phyloP scores from a whole-genome alignment of 2,797 vertebrate genomes.

The Rhincodon typus region DNA sequence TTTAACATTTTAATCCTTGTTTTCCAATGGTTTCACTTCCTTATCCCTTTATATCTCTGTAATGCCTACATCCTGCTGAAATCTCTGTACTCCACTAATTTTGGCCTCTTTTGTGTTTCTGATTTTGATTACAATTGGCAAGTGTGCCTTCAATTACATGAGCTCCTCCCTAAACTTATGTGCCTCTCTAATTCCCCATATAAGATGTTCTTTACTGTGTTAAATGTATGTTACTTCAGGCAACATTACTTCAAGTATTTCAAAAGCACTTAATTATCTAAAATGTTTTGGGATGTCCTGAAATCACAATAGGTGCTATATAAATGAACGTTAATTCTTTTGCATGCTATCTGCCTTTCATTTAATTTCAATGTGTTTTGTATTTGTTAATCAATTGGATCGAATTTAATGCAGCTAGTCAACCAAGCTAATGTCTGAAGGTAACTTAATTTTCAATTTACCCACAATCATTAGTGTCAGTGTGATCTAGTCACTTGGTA shows the following conservation, averaged over 20 bases:
- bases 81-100: neutral
- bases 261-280: neutral
- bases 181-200: neutral
- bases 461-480: neutral
- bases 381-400: constrained; percentile 16
- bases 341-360: neutral
- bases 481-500: neutral
- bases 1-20: neutral
- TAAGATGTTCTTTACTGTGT: neutral
- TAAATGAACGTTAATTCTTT: neutral
- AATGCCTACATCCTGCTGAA: neutral
- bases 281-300: neutral
- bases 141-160: neutral
- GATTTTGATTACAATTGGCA: neutral
- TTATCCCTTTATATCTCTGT: neutral
- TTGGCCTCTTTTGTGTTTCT: neutral
- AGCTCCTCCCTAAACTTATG: neutral
- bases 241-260: neutral
- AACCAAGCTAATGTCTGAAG: too few species aligned
- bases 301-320: neutral
- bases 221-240: neutral
- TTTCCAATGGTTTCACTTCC: neutral
- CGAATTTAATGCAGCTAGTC: neutral
- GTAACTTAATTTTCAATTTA: neutral
- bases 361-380: neutral